Evolutionary conservation across 2,888 invertebrate genomes (phyloP).

Genomic region (Sceliomorpha sp.): DNA sequence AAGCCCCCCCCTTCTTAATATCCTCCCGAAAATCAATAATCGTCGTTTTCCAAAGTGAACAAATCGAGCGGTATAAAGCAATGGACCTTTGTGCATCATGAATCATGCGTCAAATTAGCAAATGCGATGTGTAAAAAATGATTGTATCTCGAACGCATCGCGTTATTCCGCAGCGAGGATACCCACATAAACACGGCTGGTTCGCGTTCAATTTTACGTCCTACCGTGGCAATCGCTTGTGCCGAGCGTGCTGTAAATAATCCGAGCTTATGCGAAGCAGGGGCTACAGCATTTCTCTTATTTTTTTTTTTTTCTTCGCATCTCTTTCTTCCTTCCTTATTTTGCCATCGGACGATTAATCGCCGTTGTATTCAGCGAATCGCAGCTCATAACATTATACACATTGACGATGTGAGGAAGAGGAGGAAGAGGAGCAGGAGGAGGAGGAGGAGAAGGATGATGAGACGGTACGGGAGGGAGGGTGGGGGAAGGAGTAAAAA

Average conservation of each 20-base stretch:
- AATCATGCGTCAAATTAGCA: constrained; percentile 23
- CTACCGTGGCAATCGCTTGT: constrained; percentile 36
- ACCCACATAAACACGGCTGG: constrained; percentile 30
- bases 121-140: constrained; percentile 13
- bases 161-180: constrained; percentile 13
- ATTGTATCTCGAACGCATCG: constrained; percentile 1
- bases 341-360: constrained; percentile 52
- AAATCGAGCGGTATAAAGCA: background rate
- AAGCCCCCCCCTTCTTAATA: no score
- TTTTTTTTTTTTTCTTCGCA: constrained; percentile 26
- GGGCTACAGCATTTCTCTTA: constrained; percentile 20
- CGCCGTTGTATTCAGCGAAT: constrained; percentile 50
- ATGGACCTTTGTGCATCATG: background rate
- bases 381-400: constrained; percentile 48
- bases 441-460: no score
- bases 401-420: constrained; percentile 21
- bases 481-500: no score
- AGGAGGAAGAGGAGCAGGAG: no score
- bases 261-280: constrained; percentile 48
- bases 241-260: constrained; percentile 44
- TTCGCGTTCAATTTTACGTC: constrained; percentile 40
- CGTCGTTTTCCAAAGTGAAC: background rate
- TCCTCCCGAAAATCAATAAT: no score
- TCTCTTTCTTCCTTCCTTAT: constrained; percentile 43
- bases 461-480: no score